These are phyloP conservation scores for Latheticus oryzae DNA, from an alignment of 2,888 invertebrate genomes.

Conservation along the genomic window DNA sequence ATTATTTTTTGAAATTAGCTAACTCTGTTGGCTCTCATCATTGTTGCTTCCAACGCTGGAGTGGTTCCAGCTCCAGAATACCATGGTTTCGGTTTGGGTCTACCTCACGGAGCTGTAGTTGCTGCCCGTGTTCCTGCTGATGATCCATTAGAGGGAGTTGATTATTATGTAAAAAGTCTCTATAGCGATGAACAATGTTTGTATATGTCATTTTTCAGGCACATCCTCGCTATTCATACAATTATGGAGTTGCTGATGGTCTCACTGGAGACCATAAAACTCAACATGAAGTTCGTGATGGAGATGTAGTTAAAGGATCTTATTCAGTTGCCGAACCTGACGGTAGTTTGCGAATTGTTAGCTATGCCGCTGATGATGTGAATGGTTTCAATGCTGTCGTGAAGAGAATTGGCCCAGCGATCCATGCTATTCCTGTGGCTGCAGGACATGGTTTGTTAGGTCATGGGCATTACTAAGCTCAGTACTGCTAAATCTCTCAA, in stretches of 20 bases:
- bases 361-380: constrained; percentile 57
- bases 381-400: constrained; percentile 70
- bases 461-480: constrained; percentile 34
- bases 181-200: background rate
- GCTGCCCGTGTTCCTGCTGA: constrained; percentile 26
- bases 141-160: constrained; percentile 42
- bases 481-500: no score
- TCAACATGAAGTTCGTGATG: constrained; percentile 71
- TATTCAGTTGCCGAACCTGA: constrained; percentile 57
- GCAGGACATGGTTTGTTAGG: constrained; percentile 33
- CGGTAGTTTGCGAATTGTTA: constrained; percentile 56
- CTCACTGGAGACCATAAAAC: constrained; percentile 71
- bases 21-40: constrained; percentile 38
- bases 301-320: constrained; percentile 68
- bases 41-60: constrained; percentile 38
- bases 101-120: constrained; percentile 18
- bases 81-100: constrained; percentile 41
- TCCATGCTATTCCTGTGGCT: constrained; percentile 53
- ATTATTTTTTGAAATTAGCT: no score
- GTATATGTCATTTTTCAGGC: no score
- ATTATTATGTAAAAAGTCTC: constrained; percentile 44
- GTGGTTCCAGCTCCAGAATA: constrained; percentile 40
- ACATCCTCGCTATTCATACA: constrained; percentile 69
- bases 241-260: constrained; percentile 70
- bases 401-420: constrained; percentile 73